phyloP scores from a whole-genome alignment of 2,888 invertebrate genomes.

The Ethmia dodecea region DNA sequence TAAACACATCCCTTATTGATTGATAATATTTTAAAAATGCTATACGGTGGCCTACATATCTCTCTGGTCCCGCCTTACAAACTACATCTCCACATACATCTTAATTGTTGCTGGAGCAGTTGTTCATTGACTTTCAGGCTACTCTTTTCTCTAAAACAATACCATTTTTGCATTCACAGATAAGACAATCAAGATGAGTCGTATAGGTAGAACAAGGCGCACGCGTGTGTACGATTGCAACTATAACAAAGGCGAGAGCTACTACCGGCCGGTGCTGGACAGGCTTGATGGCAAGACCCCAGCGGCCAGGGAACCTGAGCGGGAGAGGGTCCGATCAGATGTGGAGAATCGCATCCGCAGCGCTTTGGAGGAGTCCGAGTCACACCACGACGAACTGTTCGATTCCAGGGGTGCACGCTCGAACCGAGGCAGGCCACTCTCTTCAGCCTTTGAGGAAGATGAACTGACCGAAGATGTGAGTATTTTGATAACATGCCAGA shows the following conservation, averaged over 20 bases:
- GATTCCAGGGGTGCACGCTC: constrained; percentile 80
- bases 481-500: too few species aligned
- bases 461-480: constrained; percentile 72
- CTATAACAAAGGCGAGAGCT: constrained; percentile 90
- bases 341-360: constrained; percentile 57
- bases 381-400: constrained; percentile 75
- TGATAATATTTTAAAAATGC: too few species aligned
- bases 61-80: too few species aligned
- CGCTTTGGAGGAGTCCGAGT: constrained; percentile 50
- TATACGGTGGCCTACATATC: too few species aligned
- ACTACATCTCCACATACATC: too few species aligned
- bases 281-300: constrained; percentile 82
- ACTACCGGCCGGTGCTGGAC: constrained; percentile 87
- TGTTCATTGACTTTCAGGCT: too few species aligned
- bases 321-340: constrained; percentile 48
- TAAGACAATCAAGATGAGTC: constrained; percentile 46
- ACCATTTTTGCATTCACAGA: too few species aligned
- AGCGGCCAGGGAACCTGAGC: constrained; percentile 47
- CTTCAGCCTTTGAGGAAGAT: constrained; percentile 64
- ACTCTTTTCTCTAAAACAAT: too few species aligned
- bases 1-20: too few species aligned
- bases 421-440: constrained; percentile 58
- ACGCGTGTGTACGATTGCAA: constrained; percentile 92
- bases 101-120: too few species aligned
- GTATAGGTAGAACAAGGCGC: constrained; percentile 80